Evolutionary conservation across 1,140 invertebrate genomes (phyloP).

Genomic region (Stegodyphus mimosarum): DNA sequence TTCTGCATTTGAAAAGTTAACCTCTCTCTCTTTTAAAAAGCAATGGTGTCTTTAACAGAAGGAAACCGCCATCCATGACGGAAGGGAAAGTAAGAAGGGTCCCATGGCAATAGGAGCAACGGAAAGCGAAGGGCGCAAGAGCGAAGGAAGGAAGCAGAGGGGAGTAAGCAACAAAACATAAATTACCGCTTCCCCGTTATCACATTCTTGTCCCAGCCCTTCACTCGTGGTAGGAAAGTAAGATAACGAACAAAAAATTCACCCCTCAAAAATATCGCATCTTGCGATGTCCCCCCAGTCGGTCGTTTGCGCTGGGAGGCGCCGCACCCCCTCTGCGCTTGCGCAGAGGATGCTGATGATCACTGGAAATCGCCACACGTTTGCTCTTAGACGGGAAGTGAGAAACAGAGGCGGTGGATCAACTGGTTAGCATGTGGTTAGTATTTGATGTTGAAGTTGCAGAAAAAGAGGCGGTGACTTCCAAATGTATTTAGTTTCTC

Average conservation of each 20-base stretch:
- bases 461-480: no score
- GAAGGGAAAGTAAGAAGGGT: no score
- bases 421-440: constrained; percentile 19
- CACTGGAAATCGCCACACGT: constrained; percentile 7
- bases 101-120: no score
- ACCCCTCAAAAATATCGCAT: constrained; percentile 28
- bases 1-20: no score
- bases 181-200: not conserved
- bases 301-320: constrained; percentile 26
- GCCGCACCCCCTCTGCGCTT: constrained; percentile 7
- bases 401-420: constrained; percentile 32
- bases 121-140: not conserved
- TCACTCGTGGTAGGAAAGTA: not conserved
- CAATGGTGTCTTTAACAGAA: no score
- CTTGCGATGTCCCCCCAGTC: constrained; percentile 24
- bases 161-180: not conserved
- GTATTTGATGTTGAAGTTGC: no score
- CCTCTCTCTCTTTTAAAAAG: no score
- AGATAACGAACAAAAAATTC: not conserved
- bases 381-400: not conserved
- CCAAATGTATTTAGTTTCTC: no score
- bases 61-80: no score
- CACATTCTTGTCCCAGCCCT: not conserved
- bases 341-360: constrained; percentile 38
- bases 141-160: not conserved